Conservation (phyloP, 2,888 invertebrate genomes). For the Brenthis ino region DNA sequence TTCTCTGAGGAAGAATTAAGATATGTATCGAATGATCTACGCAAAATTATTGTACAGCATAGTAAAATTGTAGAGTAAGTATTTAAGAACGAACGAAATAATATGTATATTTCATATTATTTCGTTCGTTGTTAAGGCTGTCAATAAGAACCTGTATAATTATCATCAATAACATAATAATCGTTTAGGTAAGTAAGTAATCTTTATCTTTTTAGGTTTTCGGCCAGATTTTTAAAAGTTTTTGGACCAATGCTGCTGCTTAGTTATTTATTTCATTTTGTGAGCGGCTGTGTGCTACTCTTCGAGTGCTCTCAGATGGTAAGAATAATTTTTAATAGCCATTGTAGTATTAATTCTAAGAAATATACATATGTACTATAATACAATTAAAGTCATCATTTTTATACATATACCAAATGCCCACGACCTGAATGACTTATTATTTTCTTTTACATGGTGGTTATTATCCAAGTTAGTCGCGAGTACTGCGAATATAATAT, state of each 20-base stretch:
- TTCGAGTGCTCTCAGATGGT: constrained; percentile 50
- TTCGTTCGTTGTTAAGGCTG: too few relatives aligned
- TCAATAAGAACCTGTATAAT: neutral
- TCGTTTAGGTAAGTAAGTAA: neutral
- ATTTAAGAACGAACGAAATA: too few relatives aligned
- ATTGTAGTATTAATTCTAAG: too few relatives aligned
- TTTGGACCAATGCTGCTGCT: constrained; percentile 46
- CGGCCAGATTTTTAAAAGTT: constrained; percentile 43
- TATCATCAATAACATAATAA: neutral
- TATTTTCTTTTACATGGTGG: too few relatives aligned
- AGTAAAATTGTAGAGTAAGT: constrained; percentile 38
- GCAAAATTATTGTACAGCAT: constrained; percentile 33
- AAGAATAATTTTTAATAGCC: neutral
- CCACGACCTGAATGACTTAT: too few relatives aligned
- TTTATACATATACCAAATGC: too few relatives aligned
- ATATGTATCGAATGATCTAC: constrained; percentile 24
- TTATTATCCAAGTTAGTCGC: too few relatives aligned
- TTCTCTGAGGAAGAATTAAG: constrained; percentile 29
- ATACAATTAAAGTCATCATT: too few relatives aligned
- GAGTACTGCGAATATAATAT: too few relatives aligned
- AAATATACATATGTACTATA: too few relatives aligned
- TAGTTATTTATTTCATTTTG: constrained; percentile 47
- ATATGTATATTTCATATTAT: too few relatives aligned
- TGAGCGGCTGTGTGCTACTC: constrained; percentile 46
- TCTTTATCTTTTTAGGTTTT: constrained; percentile 39